phyloP scores from a whole-genome alignment of 2,797 vertebrate genomes.

The Onychomys torridus region DNA sequence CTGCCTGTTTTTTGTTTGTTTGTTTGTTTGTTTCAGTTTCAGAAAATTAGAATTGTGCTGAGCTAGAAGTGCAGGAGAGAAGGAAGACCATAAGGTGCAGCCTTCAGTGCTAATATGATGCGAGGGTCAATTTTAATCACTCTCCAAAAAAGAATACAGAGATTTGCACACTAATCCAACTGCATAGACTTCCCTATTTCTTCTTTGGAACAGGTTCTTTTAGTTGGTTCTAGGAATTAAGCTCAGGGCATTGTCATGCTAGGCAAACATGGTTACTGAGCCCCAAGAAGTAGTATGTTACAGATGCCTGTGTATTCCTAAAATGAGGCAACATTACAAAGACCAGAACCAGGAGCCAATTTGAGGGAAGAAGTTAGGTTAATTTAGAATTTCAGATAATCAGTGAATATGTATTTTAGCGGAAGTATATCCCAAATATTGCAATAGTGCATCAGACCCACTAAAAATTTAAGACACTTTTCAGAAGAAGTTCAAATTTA shows the following conservation, averaged over 20 bases:
- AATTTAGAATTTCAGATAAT: background rate
- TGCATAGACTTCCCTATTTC: background rate
- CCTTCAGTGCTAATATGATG: background rate
- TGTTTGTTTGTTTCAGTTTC: background rate
- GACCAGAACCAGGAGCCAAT: background rate
- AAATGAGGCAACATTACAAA: background rate
- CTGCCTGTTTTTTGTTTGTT: background rate
- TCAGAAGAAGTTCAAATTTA: conserved; percentile 33
- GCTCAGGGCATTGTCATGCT: background rate
- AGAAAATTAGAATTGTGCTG: background rate
- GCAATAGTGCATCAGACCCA: background rate
- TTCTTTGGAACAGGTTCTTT: background rate
- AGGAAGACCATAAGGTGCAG: background rate
- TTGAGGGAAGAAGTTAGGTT: background rate
- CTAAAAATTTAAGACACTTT: conserved; percentile 5
- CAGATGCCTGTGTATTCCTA: background rate
- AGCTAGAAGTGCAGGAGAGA: background rate
- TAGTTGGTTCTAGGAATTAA: background rate
- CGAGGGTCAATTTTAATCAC: background rate
- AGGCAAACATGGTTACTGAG: background rate
- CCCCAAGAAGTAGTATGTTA: background rate
- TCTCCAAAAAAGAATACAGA: background rate
- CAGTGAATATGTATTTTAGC: background rate
- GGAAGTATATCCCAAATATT: background rate
- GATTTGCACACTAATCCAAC: background rate